A percentile compares a stretch with the other conserved stretches of the same genome.
These are phyloP conservation scores for Ciconia boyciana DNA, from an alignment of 2,113 vertebrate genomes.

Conservation along the genomic window DNA sequence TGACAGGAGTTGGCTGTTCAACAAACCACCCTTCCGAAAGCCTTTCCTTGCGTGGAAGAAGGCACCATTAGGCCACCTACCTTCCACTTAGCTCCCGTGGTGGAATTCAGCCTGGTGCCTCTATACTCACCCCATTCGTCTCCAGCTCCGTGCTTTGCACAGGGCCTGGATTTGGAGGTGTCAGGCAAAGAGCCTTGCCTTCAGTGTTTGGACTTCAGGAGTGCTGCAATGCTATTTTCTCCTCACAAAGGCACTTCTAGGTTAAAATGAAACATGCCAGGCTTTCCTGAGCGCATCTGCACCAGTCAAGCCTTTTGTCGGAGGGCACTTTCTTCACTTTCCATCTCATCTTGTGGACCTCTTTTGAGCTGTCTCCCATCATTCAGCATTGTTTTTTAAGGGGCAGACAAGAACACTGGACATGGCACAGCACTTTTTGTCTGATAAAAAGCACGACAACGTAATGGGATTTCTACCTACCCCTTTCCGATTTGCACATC, in stretches of 20 bases:
- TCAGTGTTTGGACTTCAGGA: neutral
- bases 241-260: neutral
- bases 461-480: neutral
- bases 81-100: neutral
- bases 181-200: neutral
- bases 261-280: neutral
- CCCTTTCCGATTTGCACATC: neutral
- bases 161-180: neutral
- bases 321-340: neutral
- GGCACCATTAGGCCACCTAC: neutral
- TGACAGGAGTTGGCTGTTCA: neutral
- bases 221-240: neutral
- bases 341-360: neutral
- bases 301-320: neutral
- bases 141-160: rapidly evolving
- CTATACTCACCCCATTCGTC: no score
- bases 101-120: neutral
- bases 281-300: rapidly evolving
- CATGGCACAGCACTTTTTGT: neutral
- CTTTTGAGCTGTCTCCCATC: neutral
- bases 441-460: rapidly evolving
- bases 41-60: neutral
- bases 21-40: neutral
- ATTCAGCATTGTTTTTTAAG: neutral
- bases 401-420: neutral